Percentiles rank a stretch among this genome's conserved stretches.
These are phyloP conservation scores for Pelecanus crispus DNA, from an alignment of 2,113 vertebrate genomes.

Conservation along the genomic window DNA sequence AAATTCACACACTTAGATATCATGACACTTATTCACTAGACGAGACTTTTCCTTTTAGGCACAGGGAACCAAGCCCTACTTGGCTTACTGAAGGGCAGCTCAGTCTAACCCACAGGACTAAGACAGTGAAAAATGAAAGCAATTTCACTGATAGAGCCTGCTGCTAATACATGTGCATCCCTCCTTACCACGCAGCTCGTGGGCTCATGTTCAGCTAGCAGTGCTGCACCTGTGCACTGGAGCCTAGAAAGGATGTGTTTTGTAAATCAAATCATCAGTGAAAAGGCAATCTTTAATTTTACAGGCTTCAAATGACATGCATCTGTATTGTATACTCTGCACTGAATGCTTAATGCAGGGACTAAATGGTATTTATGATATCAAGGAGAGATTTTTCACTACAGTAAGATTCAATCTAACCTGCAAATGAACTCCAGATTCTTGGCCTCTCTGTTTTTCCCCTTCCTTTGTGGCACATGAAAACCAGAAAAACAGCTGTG, in stretches of 20 bases:
- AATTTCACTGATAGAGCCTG: neutral
- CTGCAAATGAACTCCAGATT: neutral
- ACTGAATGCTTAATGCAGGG: neutral
- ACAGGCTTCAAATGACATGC: neutral
- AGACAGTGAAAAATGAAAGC: neutral
- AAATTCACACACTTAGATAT: neutral
- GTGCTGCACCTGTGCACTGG: neutral
- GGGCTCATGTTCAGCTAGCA: neutral
- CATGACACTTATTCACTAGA: neutral
- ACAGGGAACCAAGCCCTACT: neutral
- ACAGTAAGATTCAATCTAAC: neutral
- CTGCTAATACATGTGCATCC: neutral
- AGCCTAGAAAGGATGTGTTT: neutral
- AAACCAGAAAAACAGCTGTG: neutral
- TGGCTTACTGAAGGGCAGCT: neutral
- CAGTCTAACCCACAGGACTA: neutral
- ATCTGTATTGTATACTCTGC: neutral
- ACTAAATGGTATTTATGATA: neutral
- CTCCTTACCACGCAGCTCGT: rapidly evolving
- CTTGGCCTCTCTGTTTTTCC: neutral
- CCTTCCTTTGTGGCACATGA: neutral
- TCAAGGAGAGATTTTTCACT: neutral
- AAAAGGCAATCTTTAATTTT: neutral
- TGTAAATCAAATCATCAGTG: neutral
- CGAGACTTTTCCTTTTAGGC: neutral